A percentile compares a stretch with the other conserved stretches of the same genome.
phyloP scores from a whole-genome alignment of 2,113 vertebrate species.

The Plecotus auritus region DNA sequence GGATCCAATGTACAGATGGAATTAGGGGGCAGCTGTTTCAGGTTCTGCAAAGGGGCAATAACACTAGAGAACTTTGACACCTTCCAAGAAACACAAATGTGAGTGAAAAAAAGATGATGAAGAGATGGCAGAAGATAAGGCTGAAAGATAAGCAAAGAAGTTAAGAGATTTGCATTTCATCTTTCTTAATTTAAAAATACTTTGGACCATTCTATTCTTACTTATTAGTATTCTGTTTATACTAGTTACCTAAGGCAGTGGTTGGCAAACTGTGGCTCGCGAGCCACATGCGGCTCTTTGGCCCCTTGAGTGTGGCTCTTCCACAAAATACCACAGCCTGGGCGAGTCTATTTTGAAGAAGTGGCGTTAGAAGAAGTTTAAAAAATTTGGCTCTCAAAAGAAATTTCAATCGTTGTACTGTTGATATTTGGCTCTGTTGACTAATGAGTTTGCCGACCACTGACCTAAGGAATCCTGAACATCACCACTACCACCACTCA shows the following conservation, averaged over 20 bases:
- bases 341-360: too few species aligned
- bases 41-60: not conserved
- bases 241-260: not conserved
- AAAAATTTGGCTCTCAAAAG: too few species aligned
- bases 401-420: too few species aligned
- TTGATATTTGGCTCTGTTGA: too few species aligned
- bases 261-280: too few species aligned
- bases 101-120: not conserved
- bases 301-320: too few species aligned
- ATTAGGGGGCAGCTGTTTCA: not conserved
- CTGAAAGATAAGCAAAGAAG: constrained; percentile 10
- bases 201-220: not conserved
- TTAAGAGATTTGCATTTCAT: not conserved
- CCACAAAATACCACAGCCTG: too few species aligned
- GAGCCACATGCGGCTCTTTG: too few species aligned
- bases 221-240: not conserved
- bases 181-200: not conserved
- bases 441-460: too few species aligned
- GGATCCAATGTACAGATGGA: not conserved
- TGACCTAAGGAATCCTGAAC: not conserved
- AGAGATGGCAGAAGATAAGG: not conserved
- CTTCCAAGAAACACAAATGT: not conserved
- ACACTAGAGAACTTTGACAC: not conserved
- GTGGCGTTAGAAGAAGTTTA: too few species aligned
- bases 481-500: not conserved